Evolutionary conservation across 2,888 invertebrate genomes (phyloP), one percentile per base, ranked within the genome.

Genomic region (Diarsia mendica): DNA sequence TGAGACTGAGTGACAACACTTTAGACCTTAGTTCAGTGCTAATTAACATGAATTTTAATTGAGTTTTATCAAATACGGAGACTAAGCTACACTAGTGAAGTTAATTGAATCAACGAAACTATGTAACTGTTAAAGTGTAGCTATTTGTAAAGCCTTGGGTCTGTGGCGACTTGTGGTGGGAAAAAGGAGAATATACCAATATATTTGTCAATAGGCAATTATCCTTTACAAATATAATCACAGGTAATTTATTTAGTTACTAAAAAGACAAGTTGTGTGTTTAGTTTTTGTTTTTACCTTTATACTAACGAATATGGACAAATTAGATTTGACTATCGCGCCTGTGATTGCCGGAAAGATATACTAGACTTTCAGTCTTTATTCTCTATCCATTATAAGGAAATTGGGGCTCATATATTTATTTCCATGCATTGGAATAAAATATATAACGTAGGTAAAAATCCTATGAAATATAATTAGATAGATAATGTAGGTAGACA

Each of bases 221-320:
- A 8, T 23, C 18, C 4, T 63, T 53, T 28, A 51, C 51, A 55
- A 44, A 33, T 51, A 67, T 55, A 68, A 64, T 84, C 84, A 84
- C 80, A 58, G 80, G 80, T 65, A 69, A 60, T 60, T 53, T 79
- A 58, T 79, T 69, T 73, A 49, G 55, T 80, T 84, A 81, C 72
- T 85, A 85, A 85, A 81, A 82, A 69, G 82, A 66, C 67, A 55
- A 64, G 67, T 75, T 80, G 75, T 71, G 68, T 82, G 76, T 75
- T 80, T 70, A 46, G 58, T 69, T 73, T 55, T 67, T 69, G 61
- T 69, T 80, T 80, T 33, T 80, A 67, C 55, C 28, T 53, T 79
- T 69, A 4, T 80, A 85, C 85, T 85, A 85, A 85, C 85, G 81
- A 85, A 82, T 85, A 82, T 67, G 69, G 77, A 85, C 69, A 81